A percentile compares a stretch with the other conserved stretches of the same genome.
Evolutionary conservation across 2,113 vertebrate genomes (phyloP).

Genomic region (Alethe diademata): DNA sequence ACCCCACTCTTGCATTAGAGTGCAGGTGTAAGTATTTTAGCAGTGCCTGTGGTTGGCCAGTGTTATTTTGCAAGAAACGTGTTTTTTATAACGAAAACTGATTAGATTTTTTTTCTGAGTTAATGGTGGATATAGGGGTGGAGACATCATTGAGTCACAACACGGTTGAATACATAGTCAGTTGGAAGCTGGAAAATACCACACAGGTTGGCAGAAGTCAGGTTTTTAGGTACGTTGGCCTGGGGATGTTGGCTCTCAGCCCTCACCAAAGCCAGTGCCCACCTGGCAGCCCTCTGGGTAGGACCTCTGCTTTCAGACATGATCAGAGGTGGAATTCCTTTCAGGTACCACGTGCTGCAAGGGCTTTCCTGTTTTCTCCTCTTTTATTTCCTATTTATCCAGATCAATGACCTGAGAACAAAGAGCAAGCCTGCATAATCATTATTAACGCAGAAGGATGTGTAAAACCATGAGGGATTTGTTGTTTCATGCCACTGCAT

Average conservation of each 20-base stretch:
- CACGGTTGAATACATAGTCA: neutral
- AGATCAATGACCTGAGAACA: neutral
- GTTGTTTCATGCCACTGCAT: neutral
- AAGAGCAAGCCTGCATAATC: neutral
- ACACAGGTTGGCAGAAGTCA: neutral
- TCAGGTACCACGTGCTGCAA: neutral
- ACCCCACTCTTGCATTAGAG: neutral
- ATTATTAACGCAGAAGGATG: neutral
- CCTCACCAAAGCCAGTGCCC: neutral
- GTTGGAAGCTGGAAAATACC: neutral
- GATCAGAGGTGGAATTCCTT: neutral
- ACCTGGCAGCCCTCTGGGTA: neutral
- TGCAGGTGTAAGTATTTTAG: neutral
- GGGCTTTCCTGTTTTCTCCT: neutral
- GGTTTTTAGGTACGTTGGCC: neutral
- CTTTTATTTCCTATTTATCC: neutral
- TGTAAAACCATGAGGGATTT: neutral
- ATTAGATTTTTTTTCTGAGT: neutral
- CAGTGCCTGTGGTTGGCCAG: neutral
- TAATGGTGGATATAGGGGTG: neutral
- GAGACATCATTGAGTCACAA: neutral
- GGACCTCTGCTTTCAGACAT: neutral
- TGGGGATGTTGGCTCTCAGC: neutral
- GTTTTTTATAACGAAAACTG: neutral
- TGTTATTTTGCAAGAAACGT: neutral